Evolutionary conservation across 1,140 invertebrate species (phyloP).

Genomic region (Solenopsis fugax): DNA sequence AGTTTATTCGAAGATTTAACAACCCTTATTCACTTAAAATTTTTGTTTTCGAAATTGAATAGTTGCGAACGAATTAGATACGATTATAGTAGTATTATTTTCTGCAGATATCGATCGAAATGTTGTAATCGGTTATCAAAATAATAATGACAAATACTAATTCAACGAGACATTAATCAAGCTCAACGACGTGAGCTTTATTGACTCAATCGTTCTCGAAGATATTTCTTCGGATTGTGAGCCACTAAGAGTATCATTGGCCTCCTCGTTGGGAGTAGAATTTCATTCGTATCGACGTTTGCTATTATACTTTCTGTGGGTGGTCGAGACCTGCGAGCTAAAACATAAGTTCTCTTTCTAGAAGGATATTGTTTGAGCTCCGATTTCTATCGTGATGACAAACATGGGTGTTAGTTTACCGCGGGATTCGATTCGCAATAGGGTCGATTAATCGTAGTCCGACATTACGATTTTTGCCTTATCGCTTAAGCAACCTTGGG

Average conservation of each 20-base stretch:
- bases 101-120: background rate
- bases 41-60: background rate
- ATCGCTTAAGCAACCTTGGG: constrained; percentile 2
- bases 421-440: background rate
- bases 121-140: background rate
- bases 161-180: background rate
- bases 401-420: constrained; percentile 42
- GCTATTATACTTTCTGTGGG: constrained; percentile 46
- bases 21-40: background rate
- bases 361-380: constrained; percentile 44
- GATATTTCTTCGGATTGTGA: constrained; percentile 44
- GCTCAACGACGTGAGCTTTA: constrained; percentile 7
- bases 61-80: background rate
- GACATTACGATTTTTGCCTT: constrained; percentile 21
- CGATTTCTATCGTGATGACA: constrained; percentile 42
- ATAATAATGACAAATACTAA: constrained; percentile 19
- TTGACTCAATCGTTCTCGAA: constrained; percentile 1
- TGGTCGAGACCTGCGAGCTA: constrained; percentile 44
- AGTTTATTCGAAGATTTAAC: too few species aligned
- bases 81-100: background rate
- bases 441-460: constrained; percentile 21
- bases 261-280: constrained; percentile 26
- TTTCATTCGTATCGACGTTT: constrained; percentile 55
- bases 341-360: constrained; percentile 53
- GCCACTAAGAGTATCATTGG: constrained; percentile 26